phyloP scores from a whole-genome alignment of 2,113 vertebrate genomes.

The Panurus biarmicus region DNA sequence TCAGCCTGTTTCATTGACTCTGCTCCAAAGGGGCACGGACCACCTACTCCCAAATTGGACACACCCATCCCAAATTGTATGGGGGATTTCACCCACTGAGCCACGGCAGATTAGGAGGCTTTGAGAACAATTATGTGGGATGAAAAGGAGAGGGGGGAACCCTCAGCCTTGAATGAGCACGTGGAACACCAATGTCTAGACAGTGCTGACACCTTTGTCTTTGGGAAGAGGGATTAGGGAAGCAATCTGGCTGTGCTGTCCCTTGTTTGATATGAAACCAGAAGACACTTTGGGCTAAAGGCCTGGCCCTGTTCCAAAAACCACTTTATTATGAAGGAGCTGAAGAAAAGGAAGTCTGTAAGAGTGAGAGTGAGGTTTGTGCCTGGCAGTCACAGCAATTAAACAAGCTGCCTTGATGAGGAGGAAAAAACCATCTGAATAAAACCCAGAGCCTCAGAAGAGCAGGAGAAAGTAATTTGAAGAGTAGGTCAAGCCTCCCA shows the following conservation, averaged over 20 bases:
- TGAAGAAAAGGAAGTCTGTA: neutral
- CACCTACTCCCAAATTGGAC: neutral
- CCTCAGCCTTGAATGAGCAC: neutral
- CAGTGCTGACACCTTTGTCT: neutral
- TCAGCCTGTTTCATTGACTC: neutral
- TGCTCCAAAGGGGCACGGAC: neutral
- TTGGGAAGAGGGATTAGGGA: constrained; percentile 21
- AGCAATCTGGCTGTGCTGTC: neutral
- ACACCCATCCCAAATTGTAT: neutral
- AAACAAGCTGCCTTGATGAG: neutral
- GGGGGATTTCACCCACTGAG: neutral
- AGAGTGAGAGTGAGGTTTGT: neutral
- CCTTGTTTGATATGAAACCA: neutral
- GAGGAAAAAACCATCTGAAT: neutral
- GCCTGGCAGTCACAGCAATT: constrained; percentile 31
- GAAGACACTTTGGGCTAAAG: neutral
- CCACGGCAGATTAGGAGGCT: neutral
- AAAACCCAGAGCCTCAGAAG: constrained; percentile 8
- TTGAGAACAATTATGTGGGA: neutral
- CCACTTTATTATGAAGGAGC: neutral
- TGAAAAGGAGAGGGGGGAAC: neutral
- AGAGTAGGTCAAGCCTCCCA: constrained; percentile 31
- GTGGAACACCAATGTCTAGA: neutral
- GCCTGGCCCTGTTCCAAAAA: constrained; percentile 25
- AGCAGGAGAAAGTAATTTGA: neutral